Evolutionary conservation across 2,797 vertebrate species (phyloP).

Genomic region (Alfaro cultratus): DNA sequence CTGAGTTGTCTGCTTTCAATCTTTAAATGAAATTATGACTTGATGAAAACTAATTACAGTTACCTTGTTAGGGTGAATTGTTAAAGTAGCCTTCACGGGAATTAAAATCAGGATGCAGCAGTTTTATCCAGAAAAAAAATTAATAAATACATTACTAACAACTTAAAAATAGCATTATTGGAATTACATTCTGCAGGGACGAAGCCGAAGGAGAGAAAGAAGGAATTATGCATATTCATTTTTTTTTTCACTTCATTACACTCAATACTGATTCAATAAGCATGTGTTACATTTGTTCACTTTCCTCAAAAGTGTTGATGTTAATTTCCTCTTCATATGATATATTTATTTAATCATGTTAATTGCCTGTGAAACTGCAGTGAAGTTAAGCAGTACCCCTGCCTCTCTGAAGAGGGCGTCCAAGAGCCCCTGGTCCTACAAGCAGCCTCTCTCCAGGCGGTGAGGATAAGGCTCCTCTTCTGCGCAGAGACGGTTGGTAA

Average conservation of each 20-base stretch:
- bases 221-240: not conserved
- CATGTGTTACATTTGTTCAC: not conserved
- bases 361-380: not conserved
- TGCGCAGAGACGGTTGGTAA: not conserved
- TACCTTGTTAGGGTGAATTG: not conserved
- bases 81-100: not conserved
- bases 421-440: not conserved
- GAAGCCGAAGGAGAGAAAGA: not conserved
- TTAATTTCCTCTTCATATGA: not conserved
- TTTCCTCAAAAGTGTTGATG: not conserved
- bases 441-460: not conserved
- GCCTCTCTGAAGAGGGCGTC: not conserved
- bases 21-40: slow-evolving; percentile 53
- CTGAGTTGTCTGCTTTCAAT: slow-evolving; percentile 52
- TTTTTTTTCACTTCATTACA: not conserved
- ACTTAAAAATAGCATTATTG: not conserved
- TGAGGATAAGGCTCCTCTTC: not conserved
- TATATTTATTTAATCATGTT: not conserved
- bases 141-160: not conserved
- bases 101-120: not conserved
- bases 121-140: not conserved
- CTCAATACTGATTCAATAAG: not conserved
- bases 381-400: not conserved
- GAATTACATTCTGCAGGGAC: not conserved
- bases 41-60: slow-evolving; percentile 45